Evolutionary conservation across 2,113 vertebrate species (phyloP).

Genomic region (Caloenas nicobarica): DNA sequence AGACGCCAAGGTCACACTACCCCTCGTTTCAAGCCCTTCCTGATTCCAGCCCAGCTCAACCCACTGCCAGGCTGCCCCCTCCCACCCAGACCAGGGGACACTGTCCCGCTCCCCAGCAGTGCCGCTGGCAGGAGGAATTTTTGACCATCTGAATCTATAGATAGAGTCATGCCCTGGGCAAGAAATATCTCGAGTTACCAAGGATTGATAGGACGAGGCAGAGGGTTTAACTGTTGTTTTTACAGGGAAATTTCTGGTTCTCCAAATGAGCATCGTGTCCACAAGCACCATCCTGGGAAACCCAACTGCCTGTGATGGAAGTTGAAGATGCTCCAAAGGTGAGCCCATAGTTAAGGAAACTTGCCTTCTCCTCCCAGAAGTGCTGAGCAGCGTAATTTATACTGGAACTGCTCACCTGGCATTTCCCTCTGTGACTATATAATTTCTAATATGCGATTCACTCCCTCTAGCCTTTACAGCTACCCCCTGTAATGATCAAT

Average conservation of each 20-base stretch:
- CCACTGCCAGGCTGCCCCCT: not conserved
- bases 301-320: not conserved
- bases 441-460: fast-evolving
- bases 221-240: not conserved
- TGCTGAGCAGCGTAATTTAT: not conserved
- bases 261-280: not conserved
- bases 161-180: not conserved
- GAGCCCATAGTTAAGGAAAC: not conserved
- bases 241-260: not conserved
- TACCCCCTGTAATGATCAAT: not conserved
- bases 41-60: not conserved
- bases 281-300: fast-evolving
- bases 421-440: not conserved
- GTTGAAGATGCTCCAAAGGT: not conserved
- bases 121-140: not conserved
- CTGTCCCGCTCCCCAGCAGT: not conserved
- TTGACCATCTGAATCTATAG: not conserved
- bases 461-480: not conserved
- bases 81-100: not conserved
- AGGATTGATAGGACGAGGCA: not conserved
- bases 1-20: not conserved
- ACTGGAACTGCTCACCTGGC: not conserved
- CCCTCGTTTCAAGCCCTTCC: not conserved
- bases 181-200: not conserved
- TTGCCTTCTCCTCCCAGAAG: not conserved